These are phyloP conservation scores for Cheirogaleus major DNA, from an alignment of 2,797 vertebrate genomes.

Conservation along the genomic window DNA sequence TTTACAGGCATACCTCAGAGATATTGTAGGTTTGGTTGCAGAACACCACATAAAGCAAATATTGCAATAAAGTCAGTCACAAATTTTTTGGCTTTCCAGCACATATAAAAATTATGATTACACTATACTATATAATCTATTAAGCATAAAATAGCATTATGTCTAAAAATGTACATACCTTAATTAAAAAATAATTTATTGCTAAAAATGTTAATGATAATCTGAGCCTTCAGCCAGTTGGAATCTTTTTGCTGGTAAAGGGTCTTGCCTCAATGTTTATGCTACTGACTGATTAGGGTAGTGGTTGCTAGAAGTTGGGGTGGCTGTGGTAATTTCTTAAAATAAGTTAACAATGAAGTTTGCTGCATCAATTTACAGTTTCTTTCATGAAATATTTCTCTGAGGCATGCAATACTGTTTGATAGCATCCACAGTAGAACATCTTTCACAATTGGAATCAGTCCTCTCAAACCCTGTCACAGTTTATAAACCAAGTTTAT, in stretches of 20 bases:
- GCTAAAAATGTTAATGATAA: background rate
- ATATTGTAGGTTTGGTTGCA: background rate
- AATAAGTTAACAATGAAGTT: background rate
- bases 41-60: background rate
- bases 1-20: background rate
- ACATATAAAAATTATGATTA: background rate
- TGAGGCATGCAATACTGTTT: background rate
- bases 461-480: background rate
- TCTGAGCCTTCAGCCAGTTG: background rate
- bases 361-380: background rate
- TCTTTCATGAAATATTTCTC: background rate
- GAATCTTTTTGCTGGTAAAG: background rate
- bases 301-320: background rate
- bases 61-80: background rate
- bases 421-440: background rate
- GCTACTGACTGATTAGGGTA: background rate
- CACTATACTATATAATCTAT: background rate
- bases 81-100: background rate
- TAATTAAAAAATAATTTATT: background rate
- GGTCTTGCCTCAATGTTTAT: background rate
- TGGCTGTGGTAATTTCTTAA: background rate
- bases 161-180: background rate
- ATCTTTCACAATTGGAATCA: background rate
- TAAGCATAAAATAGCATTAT: background rate
- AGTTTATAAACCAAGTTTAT: background rate